These are phyloP conservation scores for Chiroxiphia lanceolata DNA, from an alignment of 2,797 vertebrate species.

Conservation along the genomic window DNA sequence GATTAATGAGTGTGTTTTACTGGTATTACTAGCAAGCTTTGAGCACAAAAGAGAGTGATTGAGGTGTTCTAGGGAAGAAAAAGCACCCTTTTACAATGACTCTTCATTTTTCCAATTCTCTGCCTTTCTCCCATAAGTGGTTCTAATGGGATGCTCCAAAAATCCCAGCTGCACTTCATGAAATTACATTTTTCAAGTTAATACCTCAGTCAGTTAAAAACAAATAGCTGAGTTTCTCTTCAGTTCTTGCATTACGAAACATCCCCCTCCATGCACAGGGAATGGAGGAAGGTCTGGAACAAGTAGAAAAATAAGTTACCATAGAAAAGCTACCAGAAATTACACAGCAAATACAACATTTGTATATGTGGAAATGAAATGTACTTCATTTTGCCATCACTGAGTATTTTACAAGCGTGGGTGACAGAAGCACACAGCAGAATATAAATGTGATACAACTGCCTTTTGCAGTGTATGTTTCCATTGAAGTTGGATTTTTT, in stretches of 20 bases:
- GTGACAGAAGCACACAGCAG: not conserved
- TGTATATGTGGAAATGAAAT: constrained; percentile 9
- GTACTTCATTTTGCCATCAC: constrained; percentile 22
- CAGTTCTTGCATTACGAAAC: not conserved
- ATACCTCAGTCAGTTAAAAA: not conserved
- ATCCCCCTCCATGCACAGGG: not conserved
- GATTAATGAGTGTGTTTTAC: not conserved
- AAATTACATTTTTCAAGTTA: not conserved
- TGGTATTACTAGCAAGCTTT: not conserved
- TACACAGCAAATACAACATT: constrained; percentile 1
- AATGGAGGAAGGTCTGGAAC: not conserved
- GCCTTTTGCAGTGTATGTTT: not conserved
- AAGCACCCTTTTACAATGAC: not conserved
- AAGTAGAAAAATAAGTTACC: not conserved
- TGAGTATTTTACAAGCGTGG: constrained; percentile 8
- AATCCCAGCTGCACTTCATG: not conserved
- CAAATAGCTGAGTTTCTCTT: not conserved
- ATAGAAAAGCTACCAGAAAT: not conserved
- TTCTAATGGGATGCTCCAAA: not conserved
- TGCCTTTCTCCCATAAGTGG: not conserved
- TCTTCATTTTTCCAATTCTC: not conserved
- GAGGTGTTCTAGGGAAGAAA: not conserved
- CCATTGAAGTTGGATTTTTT: not conserved
- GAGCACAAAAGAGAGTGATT: not conserved
- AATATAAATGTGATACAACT: constrained; percentile 39